Conservation (phyloP, 1,140 invertebrate species). For the Lycorma delicatula region DNA sequence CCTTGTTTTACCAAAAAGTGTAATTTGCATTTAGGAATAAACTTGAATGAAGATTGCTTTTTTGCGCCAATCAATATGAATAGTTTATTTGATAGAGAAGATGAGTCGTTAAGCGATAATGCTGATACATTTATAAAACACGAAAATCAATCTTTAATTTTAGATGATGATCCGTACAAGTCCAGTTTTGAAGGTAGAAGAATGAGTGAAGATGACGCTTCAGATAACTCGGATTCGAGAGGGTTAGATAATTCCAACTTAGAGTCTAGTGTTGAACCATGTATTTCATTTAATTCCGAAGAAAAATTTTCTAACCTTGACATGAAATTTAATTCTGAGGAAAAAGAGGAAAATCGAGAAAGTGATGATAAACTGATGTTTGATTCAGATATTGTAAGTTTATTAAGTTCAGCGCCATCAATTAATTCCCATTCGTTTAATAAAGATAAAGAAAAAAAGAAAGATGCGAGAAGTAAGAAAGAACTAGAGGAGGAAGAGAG, state of each 20-base stretch:
- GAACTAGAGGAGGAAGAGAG: constrained; percentile 34
- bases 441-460: constrained; percentile 24
- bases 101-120: neutral
- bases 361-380: no score
- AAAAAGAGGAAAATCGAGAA: neutral
- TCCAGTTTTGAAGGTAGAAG: neutral
- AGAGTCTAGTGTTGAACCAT: neutral
- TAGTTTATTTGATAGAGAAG: neutral
- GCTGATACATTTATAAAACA: neutral
- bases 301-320: neutral
- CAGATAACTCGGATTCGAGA: neutral
- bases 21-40: no score
- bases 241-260: neutral
- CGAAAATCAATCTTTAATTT: neutral
- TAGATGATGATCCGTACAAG: neutral
- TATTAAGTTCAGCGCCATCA: neutral
- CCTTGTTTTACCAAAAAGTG: no score
- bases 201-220: neutral
- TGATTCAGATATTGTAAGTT: neutral
- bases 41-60: no score
- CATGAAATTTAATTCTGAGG: neutral
- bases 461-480: constrained; percentile 29
- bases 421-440: neutral
- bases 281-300: neutral
- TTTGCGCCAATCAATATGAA: neutral